Percentiles rank a stretch among this genome's conserved stretches.
phyloP scores from a whole-genome alignment of 1,140 invertebrate species.

The Danaus plexippus region DNA sequence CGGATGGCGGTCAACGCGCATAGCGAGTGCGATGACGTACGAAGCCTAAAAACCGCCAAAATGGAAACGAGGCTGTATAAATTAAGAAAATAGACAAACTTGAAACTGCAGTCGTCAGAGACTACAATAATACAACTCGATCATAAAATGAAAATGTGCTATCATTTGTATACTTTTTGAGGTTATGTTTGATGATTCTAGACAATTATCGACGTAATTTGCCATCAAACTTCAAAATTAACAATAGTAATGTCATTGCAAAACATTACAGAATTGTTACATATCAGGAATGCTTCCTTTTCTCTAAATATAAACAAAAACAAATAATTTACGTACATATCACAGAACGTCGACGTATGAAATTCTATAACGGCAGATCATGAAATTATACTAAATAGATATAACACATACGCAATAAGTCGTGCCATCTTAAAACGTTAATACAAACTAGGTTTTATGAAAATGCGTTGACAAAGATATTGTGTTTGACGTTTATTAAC shows the following conservation, averaged over 20 bases:
- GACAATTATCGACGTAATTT: too few relatives aligned
- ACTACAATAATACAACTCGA: too few relatives aligned
- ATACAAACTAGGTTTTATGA: slow-evolving; percentile 1
- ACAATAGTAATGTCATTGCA: too few relatives aligned
- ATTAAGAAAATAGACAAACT: too few relatives aligned
- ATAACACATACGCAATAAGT: too few relatives aligned
- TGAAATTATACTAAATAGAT: too few relatives aligned
- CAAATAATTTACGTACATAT: background rate
- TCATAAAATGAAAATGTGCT: background rate
- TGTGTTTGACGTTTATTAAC: slow-evolving; percentile 17
- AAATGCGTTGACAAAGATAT: slow-evolving; percentile 17
- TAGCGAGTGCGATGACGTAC: slow-evolving; percentile 36
- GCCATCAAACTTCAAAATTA: too few relatives aligned
- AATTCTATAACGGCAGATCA: too few relatives aligned
- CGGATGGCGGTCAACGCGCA: slow-evolving; percentile 51
- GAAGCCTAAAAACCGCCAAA: slow-evolving; percentile 33
- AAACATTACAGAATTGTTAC: background rate
- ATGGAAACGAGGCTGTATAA: slow-evolving; percentile 18
- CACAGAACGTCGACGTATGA: slow-evolving; percentile 1
- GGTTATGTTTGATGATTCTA: slow-evolving; percentile 18
- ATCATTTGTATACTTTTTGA: slow-evolving; percentile 8
- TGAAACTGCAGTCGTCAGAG: too few relatives aligned
- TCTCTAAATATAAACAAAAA: slow-evolving; percentile 4
- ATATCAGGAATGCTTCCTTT: background rate
- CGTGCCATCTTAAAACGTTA: too few relatives aligned